These are phyloP conservation scores for Gryllus bimaculatus DNA, from an alignment of 1,140 invertebrate genomes.

Conservation along the genomic window DNA sequence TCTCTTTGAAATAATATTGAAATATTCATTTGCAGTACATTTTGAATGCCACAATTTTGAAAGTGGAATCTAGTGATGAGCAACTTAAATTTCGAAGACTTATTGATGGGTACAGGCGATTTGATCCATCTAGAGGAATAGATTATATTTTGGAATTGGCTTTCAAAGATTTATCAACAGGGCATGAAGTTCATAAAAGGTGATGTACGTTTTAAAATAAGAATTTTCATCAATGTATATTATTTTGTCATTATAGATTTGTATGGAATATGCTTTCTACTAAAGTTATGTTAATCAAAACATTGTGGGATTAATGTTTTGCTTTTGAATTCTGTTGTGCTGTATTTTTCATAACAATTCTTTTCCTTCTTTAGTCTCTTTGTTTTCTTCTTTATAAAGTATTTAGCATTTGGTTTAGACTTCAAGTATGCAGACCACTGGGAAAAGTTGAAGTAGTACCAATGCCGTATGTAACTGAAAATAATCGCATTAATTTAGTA, in stretches of 20 bases:
- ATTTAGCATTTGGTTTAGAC: conserved; percentile 29
- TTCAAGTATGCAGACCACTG: conserved; percentile 66
- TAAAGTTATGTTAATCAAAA: not conserved
- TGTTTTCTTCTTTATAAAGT: not conserved
- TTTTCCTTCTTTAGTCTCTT: not conserved
- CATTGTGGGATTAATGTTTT: no score
- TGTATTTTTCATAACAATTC: not conserved
- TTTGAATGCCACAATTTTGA: conserved; percentile 44
- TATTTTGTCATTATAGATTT: not conserved
- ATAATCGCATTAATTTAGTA: conserved; percentile 64
- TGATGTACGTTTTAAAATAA: conserved; percentile 19
- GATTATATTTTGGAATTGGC: conserved; percentile 76
- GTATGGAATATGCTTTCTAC: not conserved
- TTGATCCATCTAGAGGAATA: conserved; percentile 80
- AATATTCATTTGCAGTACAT: conserved; percentile 40
- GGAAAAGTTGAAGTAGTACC: conserved; percentile 75
- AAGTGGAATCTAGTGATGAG: conserved; percentile 44
- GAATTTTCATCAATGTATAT: not conserved
- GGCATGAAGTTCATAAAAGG: conserved; percentile 33
- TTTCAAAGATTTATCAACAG: conserved; percentile 36
- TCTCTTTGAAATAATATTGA: no score
- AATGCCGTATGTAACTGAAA: conserved; percentile 87
- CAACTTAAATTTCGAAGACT: conserved; percentile 46
- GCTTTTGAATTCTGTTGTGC: no score
- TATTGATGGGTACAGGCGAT: conserved; percentile 72